phyloP scores from a whole-genome alignment of 2,113 vertebrate genomes.

The Brachypodius melanocephalos region DNA sequence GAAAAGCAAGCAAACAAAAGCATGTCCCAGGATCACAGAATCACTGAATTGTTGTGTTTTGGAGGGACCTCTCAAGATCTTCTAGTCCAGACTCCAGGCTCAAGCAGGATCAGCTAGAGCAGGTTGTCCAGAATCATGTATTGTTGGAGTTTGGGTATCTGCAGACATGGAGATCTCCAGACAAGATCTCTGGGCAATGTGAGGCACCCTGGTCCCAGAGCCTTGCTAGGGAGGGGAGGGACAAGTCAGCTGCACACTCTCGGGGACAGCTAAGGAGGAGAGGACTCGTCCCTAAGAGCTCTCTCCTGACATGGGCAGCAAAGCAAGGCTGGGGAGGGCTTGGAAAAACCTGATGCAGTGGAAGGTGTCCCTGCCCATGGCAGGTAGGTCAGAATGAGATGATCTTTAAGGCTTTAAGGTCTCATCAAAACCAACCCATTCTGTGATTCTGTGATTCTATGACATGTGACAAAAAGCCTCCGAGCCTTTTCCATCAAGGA shows the following conservation, averaged over 20 bases:
- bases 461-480: too few species aligned
- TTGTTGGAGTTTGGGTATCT: background rate
- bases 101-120: background rate
- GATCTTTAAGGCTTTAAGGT: too few species aligned
- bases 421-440: too few species aligned
- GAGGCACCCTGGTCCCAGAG: background rate
- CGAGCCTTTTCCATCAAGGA: too few species aligned
- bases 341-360: too few species aligned
- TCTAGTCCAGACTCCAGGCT: background rate
- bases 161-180: background rate
- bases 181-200: background rate
- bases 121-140: background rate
- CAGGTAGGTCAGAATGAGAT: too few species aligned
- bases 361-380: too few species aligned
- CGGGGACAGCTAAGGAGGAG: background rate
- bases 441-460: too few species aligned
- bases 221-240: background rate
- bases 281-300: background rate
- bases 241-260: background rate
- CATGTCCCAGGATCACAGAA: background rate
- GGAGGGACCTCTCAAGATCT: background rate
- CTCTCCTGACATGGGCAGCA: background rate
- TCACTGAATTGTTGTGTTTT: rapidly evolving
- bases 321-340: too few species aligned
- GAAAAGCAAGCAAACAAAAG: background rate